A percentile compares a stretch with the other conserved stretches of the same genome.
Conservation (phyloP, 2,113 vertebrate species). For the Mugil cephalus region DNA sequence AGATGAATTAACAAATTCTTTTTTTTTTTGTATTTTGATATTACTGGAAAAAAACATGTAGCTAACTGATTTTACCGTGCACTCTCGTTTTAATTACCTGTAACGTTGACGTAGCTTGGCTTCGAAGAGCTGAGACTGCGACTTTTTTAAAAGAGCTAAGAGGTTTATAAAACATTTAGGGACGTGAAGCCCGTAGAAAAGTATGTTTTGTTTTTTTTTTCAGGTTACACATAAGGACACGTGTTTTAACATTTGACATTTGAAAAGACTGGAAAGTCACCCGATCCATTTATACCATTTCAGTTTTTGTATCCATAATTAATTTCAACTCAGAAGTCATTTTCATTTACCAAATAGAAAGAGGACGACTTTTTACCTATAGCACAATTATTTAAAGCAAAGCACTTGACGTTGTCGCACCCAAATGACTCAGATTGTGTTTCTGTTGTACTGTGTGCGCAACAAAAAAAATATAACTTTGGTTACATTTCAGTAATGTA, state of each 20-base stretch:
- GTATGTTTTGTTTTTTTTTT: background rate
- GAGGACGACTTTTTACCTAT: too few species aligned
- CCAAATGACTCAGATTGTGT: too few species aligned
- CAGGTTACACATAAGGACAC: background rate
- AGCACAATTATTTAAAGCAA: too few species aligned
- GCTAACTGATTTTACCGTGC: constrained; percentile 49
- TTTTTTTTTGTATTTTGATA: constrained; percentile 46
- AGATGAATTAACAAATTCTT: constrained; percentile 28
- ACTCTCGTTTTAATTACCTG: background rate
- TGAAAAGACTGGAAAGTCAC: too few species aligned
- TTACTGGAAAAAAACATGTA: constrained; percentile 27
- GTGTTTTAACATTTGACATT: background rate
- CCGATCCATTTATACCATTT: too few species aligned
- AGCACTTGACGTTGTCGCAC: too few species aligned
- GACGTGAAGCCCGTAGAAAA: background rate
- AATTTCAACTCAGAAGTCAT: too few species aligned
- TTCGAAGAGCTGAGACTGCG: constrained; percentile 21
- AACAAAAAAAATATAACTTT: too few species aligned
- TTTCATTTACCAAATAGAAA: too few species aligned
- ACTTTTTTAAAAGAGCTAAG: background rate
- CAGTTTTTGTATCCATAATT: too few species aligned
- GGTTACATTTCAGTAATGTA: too few species aligned
- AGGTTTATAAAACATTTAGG: constrained; percentile 3
- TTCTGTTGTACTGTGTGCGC: too few species aligned
- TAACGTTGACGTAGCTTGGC: constrained; percentile 27